A percentile compares a stretch with the other conserved stretches of the same genome.
Conservation (phyloP, 2,797 vertebrate species). For the Adelosebastes latens region DNA sequence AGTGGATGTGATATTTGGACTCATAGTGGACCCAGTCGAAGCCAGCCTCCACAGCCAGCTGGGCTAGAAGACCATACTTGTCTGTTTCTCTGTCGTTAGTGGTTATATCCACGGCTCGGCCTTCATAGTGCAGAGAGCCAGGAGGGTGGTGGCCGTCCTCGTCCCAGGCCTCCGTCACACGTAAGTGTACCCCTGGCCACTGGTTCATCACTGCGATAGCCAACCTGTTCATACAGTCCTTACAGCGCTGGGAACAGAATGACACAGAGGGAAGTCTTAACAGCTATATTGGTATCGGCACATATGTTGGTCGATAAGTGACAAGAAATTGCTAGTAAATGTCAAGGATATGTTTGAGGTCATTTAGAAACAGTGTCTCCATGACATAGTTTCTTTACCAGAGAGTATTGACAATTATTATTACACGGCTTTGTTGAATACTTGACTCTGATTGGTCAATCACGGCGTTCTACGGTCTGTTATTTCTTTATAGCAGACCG, state of each 20-base stretch:
- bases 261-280: conserved; percentile 7
- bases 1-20: conserved; percentile 95
- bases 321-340: neutral
- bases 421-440: too few relatives aligned
- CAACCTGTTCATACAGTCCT: conserved; percentile 93
- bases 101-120: conserved; percentile 96
- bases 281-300: neutral
- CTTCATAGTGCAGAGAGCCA: conserved; percentile 96
- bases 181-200: conserved; percentile 94
- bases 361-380: neutral
- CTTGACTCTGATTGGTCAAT: fast-evolving
- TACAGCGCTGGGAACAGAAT: conserved; percentile 87
- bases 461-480: fast-evolving
- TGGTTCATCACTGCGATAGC: conserved; percentile 98
- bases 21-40: conserved; percentile 99
- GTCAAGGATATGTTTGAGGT: neutral
- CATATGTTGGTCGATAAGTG: too few relatives aligned
- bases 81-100: conserved; percentile 93
- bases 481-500: too few relatives aligned
- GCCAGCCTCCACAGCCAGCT: conserved; percentile 96
- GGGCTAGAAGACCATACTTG: conserved; percentile 95
- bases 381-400: neutral
- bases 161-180: conserved; percentile 98
- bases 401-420: neutral
- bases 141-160: conserved; percentile 95